phyloP scores from a whole-genome alignment of 2,113 vertebrate genomes.

The Saguinus midas region DNA sequence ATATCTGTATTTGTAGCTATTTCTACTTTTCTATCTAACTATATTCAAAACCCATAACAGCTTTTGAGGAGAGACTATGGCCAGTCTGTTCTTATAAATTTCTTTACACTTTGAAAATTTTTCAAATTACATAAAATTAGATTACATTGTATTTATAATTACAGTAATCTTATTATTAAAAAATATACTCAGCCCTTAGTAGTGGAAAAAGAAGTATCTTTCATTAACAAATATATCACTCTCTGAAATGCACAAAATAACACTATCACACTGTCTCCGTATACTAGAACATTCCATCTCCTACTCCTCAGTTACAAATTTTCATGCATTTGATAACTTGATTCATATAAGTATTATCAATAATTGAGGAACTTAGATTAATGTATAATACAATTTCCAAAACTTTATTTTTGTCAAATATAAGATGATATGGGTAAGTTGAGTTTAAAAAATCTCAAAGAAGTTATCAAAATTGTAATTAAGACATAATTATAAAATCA shows the following conservation, averaged over 20 bases:
- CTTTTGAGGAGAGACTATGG: not conserved
- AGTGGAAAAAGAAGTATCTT: not conserved
- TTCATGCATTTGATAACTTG: not conserved
- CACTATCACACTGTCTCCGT: too few species aligned
- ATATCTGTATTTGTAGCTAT: not conserved
- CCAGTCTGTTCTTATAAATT: not conserved
- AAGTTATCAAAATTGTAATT: not conserved
- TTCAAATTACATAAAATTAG: conserved; percentile 19
- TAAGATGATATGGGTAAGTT: not conserved
- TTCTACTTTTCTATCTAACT: not conserved
- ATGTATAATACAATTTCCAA: not conserved
- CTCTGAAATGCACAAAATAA: not conserved
- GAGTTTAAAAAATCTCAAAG: not conserved
- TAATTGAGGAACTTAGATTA: not conserved
- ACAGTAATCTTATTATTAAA: not conserved
- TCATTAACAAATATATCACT: not conserved
- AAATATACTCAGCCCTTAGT: not conserved
- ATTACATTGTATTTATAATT: not conserved
- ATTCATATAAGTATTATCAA: not conserved
- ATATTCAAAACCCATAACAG: not conserved
- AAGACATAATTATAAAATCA: conserved; percentile 35
- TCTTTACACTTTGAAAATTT: not conserved
- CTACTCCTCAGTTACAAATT: not conserved
- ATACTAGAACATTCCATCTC: not conserved
- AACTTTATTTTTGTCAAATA: not conserved